Conservation (phyloP, 2,113 vertebrate species). For the Psilopsiagon aymara region DNA sequence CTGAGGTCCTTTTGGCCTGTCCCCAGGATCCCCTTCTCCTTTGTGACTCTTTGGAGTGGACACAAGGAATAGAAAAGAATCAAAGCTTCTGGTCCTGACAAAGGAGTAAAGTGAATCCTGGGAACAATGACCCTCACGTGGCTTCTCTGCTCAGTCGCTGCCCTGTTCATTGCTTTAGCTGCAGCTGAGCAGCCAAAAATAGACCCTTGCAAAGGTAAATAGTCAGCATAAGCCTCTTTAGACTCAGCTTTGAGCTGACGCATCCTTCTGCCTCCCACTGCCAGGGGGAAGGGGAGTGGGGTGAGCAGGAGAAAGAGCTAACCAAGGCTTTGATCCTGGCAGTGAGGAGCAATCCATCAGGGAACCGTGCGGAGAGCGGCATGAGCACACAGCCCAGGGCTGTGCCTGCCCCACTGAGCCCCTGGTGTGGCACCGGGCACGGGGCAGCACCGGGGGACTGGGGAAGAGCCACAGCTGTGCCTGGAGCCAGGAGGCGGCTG, state of each 20-base stretch:
- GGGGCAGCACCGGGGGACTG: too few relatives aligned
- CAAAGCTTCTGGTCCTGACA: not conserved
- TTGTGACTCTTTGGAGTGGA: not conserved
- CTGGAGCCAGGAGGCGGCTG: not conserved
- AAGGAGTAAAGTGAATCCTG: not conserved
- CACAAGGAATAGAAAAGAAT: not conserved
- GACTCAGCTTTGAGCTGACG: not conserved
- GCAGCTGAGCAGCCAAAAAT: constrained; percentile 6
- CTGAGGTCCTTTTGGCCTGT: not conserved
- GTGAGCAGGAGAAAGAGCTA: not conserved
- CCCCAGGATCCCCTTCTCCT: not conserved
- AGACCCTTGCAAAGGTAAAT: not conserved
- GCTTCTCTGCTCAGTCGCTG: not conserved
- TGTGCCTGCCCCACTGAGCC: not conserved
- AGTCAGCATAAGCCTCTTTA: constrained; percentile 28
- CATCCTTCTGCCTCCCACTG: not conserved
- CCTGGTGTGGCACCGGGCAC: not conserved
- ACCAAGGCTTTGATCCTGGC: not conserved
- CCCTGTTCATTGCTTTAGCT: not conserved
- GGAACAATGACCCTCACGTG: not conserved
- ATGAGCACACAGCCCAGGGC: not conserved
- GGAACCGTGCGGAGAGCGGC: not conserved
- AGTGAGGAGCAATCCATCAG: not conserved
- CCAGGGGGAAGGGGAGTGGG: not conserved
- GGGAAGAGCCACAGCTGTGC: rapidly evolving